Conservation (phyloP, 2,113 vertebrate species). For the Hemichromis elongatus region DNA sequence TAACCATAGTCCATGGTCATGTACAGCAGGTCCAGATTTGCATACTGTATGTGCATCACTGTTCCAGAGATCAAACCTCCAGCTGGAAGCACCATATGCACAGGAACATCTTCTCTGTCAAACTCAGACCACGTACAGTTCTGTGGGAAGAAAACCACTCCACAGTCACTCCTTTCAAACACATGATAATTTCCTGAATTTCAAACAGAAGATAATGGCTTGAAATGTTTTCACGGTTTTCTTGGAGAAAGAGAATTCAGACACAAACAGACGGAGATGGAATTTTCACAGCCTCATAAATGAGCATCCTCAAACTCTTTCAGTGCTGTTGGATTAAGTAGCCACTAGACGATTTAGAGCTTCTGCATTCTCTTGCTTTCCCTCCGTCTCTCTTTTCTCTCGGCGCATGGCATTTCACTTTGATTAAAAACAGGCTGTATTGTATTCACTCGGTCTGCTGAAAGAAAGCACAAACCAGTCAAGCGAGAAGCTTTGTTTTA, state of each 20-base stretch:
- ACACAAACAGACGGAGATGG: neutral
- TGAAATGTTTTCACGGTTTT: neutral
- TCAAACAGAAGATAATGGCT: neutral
- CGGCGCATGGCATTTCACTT: neutral
- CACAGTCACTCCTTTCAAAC: neutral
- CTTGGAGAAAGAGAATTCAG: neutral
- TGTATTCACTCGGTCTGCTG: neutral
- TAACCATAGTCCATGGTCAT: neutral
- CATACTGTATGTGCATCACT: neutral
- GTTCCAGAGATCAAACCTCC: neutral
- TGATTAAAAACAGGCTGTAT: neutral
- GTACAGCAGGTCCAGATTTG: neutral
- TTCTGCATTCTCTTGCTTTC: neutral
- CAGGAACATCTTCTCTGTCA: neutral
- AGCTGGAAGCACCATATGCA: neutral
- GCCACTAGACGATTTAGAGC: neutral
- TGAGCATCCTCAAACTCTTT: neutral
- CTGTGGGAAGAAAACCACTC: neutral
- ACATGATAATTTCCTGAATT: neutral
- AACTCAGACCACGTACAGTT: neutral
- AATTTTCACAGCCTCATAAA: neutral
- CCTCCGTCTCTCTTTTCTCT: neutral
- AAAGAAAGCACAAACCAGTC: neutral
- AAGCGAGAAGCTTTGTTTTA: neutral
- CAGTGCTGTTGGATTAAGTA: neutral